Evolutionary conservation across 2,888 invertebrate species (phyloP), one percentile per base, ranked within the genome.

Genomic region (Oligia fasciuncula): DNA sequence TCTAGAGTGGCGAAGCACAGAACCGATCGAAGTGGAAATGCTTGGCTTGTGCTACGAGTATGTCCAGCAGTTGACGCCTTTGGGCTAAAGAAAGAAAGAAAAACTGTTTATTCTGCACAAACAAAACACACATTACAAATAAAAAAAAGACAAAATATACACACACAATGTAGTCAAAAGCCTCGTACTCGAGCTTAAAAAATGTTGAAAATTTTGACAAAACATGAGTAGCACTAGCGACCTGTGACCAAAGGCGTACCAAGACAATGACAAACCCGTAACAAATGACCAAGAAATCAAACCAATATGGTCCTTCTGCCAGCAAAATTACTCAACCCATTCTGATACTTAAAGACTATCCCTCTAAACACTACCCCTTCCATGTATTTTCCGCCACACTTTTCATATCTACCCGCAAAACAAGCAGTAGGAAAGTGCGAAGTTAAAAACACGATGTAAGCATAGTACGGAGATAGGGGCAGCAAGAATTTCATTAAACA

Each of bases 401-500:
- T 80, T 85, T 84, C 80, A 85, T 87, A 84, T 84, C 76, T 69
- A 66, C 49, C 74, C 80, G 57, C 85, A 87, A 87, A 87, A 80
- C 76, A 87, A 85, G 85, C 80, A 87, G 67, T 85, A 60, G 76
- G 60, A 65, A 79, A 85, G 83, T 78, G 85, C 71, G 83, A 90
- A 83, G 89, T 88, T 86, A 83, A 85, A 87, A 90, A 88, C 89
- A 90, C 82, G 87, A 87, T 87, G 89, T 89, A 80, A 88, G 89
- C 87, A 84, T 77, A 81, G 81, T 84, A 90, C 90, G 86, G 88
- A 85, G 88, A 89, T 88, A 88, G 91, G 87, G 88, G 91, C 90
- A 83, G 89, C 91, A 92, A 93, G 94, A 95, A 95, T 95, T 95
- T 95, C 95, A 95, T 95, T 95, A 94, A 94, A 95, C 89, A 94